Evolutionary conservation across 2,797 vertebrate species (phyloP), one percentile per base, ranked within the genome.

Genomic region (Esox masquinongy): DNA sequence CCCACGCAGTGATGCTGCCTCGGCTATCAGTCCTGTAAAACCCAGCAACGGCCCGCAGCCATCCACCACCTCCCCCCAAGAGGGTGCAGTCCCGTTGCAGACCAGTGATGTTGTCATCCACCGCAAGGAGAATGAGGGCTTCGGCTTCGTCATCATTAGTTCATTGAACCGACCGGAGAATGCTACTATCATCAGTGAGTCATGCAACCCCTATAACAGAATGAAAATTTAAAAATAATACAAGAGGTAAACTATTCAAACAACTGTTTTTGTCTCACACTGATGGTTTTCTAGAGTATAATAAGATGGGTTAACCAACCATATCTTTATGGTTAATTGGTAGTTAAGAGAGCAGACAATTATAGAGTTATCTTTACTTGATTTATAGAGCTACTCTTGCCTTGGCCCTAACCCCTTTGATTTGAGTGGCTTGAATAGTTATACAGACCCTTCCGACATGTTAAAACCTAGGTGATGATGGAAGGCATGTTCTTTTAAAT

Each of bases 111-210:
- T 99, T 68, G 90, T 99, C 76, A 99, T 99, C 86, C 96, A 99
- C 77, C 97, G 98, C 83, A 99, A 99, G 80, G 98, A 99, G 87
- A 99, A 97, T 0, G 98, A 99, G 75, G 98, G 98, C 75, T 99
- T 99, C 0, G 98, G 98, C 79, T 99, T 99, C 3, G 97, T 99
- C 77, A 99, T 99, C 94, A 99, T 99, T 93, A 99, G 97, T 91
- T 99, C 98, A 64, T 92, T 99, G 53, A 99, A 98, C 92, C 95
- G 98, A 78, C 98, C 98, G 0, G 97, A 99, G 81, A 97, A 97
- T 12, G 94, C 96, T 68, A 79, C 97, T 26, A 92, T 97, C 73
- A 97, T 99, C 91, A 97, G 98, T 99, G 88, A 96, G 96, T 94
- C 64, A 68, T 67, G 16, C 17, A 68, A 15, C 69, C 43, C 9